Conservation (phyloP, 2,113 vertebrate genomes). For the Lophotis ruficrista region DNA sequence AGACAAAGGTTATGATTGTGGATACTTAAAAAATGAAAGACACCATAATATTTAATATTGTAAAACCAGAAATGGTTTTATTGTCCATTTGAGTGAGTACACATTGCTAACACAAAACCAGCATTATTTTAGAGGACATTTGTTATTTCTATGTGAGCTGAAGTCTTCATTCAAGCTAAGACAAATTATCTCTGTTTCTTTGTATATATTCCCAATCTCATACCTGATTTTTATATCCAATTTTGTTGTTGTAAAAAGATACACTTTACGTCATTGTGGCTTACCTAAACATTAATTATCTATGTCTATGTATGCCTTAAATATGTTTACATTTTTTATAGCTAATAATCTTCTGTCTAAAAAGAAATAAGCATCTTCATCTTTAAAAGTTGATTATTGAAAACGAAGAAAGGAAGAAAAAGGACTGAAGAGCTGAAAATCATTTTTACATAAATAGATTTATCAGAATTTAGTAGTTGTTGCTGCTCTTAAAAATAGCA, state of each 20-base stretch:
- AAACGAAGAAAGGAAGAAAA: background rate
- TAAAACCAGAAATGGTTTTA: background rate
- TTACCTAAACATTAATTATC: background rate
- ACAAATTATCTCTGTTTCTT: background rate
- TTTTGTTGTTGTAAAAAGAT: background rate
- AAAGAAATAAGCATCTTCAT: background rate
- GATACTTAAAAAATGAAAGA: background rate
- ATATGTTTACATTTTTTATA: background rate
- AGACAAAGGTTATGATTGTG: background rate
- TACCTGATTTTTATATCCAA: background rate
- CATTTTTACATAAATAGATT: background rate
- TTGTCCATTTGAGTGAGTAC: background rate
- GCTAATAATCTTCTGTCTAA: background rate
- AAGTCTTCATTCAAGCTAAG: background rate
- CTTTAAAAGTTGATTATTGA: background rate
- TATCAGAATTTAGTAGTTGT: background rate
- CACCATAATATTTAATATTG: background rate
- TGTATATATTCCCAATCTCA: background rate
- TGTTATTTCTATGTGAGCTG: background rate
- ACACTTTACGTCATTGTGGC: background rate
- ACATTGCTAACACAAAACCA: background rate
- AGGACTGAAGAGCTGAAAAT: background rate
- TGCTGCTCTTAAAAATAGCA: background rate
- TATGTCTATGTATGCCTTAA: background rate
- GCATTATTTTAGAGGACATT: background rate